Evolutionary conservation across 2,113 vertebrate species (phyloP).

Genomic region (Madoqua kirkii): DNA sequence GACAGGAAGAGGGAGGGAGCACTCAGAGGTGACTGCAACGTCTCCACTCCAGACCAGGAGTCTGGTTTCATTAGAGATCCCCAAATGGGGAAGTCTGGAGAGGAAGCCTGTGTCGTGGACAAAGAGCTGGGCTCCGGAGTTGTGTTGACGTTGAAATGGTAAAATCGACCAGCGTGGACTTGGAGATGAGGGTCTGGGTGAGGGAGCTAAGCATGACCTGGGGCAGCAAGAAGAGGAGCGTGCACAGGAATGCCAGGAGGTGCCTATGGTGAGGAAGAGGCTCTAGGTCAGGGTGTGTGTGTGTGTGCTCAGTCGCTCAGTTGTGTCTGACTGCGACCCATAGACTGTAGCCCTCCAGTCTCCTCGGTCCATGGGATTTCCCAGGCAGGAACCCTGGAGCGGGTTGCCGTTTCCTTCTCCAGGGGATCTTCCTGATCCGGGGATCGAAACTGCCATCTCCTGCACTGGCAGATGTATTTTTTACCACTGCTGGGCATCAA

Average conservation of each 20-base stretch:
- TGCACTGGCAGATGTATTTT: background rate
- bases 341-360: background rate
- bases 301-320: background rate
- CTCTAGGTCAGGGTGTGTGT: background rate
- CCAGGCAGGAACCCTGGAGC: background rate
- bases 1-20: background rate
- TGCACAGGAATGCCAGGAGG: background rate
- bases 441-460: background rate
- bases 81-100: constrained; percentile 44
- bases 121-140: background rate
- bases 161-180: background rate
- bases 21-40: background rate
- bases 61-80: background rate
- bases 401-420: background rate
- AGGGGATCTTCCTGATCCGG: background rate
- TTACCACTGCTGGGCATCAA: background rate
- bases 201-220: rapidly evolving
- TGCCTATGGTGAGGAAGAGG: background rate
- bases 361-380: background rate
- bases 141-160: background rate
- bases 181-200: background rate
- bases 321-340: background rate
- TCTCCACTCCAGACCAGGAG: background rate
- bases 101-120: background rate
- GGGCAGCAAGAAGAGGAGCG: background rate